Conservation (phyloP, 2,113 vertebrate species). For the Calyptomena viridis region DNA sequence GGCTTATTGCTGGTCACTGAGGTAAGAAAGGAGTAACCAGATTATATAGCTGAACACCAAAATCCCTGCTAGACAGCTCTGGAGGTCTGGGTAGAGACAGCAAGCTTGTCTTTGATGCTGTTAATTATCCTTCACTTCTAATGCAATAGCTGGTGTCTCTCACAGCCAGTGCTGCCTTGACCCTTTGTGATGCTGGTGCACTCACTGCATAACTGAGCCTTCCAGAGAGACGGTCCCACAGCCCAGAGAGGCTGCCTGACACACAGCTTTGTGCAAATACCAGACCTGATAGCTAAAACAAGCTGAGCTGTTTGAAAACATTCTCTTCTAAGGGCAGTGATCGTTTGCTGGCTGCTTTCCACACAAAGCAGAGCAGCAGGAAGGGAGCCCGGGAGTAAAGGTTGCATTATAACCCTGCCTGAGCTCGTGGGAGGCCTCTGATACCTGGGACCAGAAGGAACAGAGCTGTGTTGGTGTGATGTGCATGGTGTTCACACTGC, state of each 20-base stretch:
- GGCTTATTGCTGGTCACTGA: conserved; percentile 85
- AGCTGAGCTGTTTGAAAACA: not conserved
- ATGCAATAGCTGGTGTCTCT: not conserved
- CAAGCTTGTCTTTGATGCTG: not conserved
- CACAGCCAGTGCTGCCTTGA: not conserved
- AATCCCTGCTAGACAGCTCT: not conserved
- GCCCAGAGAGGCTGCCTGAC: not conserved
- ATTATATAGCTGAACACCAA: not conserved
- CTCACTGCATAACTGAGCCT: not conserved
- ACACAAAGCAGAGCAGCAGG: not conserved
- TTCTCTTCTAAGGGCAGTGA: not conserved
- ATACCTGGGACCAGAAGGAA: not conserved
- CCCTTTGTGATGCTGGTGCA: not conserved
- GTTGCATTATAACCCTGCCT: not conserved
- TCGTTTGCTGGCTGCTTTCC: not conserved
- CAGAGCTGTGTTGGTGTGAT: not conserved
- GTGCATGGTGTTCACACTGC: accelerated
- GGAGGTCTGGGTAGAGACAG: not conserved
- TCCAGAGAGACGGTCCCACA: not conserved
- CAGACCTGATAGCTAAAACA: not conserved
- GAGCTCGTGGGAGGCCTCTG: not conserved
- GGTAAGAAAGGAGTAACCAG: conserved; percentile 68
- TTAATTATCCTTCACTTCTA: not conserved
- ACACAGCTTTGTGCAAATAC: not conserved
- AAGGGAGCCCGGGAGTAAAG: not conserved